phyloP scores from a whole-genome alignment of 2,888 invertebrate species.

The Cephonodes hylas region DNA sequence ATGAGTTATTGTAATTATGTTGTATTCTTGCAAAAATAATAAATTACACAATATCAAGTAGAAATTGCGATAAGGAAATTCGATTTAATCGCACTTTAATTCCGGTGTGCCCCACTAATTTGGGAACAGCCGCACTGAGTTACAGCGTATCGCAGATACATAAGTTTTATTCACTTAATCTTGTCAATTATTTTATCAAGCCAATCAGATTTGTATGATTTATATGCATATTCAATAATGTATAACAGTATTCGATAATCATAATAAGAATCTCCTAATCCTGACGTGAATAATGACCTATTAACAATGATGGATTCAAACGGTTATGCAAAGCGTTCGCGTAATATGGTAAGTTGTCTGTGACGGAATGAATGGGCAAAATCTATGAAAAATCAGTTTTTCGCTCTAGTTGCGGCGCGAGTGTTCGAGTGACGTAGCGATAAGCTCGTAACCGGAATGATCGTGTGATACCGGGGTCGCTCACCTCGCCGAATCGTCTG shows the following conservation, averaged over 20 bases:
- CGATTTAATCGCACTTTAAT: background rate
- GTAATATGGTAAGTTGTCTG: background rate
- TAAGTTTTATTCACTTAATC: background rate
- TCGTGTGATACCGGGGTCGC: conserved; percentile 63
- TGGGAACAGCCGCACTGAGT: background rate
- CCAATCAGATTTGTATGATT: background rate
- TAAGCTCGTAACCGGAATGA: conserved; percentile 65
- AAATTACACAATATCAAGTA: background rate
- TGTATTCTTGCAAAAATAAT: background rate
- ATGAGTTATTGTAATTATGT: background rate
- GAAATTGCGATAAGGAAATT: background rate
- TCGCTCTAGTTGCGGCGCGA: conserved; percentile 51
- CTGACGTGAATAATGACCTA: background rate
- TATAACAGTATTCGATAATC: background rate
- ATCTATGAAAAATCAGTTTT: conserved; percentile 51
- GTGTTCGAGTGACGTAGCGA: conserved; percentile 40
- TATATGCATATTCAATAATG: background rate
- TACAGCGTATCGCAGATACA: background rate
- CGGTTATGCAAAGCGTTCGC: background rate
- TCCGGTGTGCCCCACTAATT: background rate
- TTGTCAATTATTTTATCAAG: background rate
- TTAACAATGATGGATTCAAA: background rate
- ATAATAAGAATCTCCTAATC: background rate
- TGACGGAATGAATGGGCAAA: conserved; percentile 20
- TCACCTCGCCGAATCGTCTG: conserved; percentile 69